Evolutionary conservation across 2,797 vertebrate species (phyloP), one percentile per base, ranked within the genome.

Genomic region (Phrynocephalus forsythii): DNA sequence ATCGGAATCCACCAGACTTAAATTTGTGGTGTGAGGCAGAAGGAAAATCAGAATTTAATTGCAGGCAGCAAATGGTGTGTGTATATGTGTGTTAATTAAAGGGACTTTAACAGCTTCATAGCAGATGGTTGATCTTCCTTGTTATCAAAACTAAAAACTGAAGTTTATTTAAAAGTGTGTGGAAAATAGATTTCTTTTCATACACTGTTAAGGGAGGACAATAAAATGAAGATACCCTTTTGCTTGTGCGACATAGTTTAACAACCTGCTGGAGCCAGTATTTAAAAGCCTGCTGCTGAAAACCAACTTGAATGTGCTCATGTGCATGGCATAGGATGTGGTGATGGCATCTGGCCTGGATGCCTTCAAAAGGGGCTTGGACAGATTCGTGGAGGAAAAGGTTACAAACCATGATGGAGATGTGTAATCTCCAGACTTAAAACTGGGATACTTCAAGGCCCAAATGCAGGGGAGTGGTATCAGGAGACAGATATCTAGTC

Each of bases 21-120:
- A 44, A 82, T 87, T 83, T 83, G 82, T 87, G 15, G 63, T 80
- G 60, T 69, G 44, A 76, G 22, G 48, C 79, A 83, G 83, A 79
- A 87, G 44, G 76, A 83, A 79, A 85, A 86, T 82, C 75, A 82
- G 50, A 75, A 77, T 76, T 87, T 84, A 86, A 81, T 48, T 83
- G 48, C 77, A 86, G 44, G 28, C 73, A 68, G 69, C 44, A 78
- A 89, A 50, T 6, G 50, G 30, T 85, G 38, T 56, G 68, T 82
- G 56, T 73, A 48, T 73, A 18, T 52, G 88, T 84, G 73, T 76
- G 60, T 52, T 84, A 81, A 88, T 77, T 84, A 84, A 91, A 85
- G 80, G 77, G 78, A 84, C 77, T 77, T 69, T 78, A 83, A 44
- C 83, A 69, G 77, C 69, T 89, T 76, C 60, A 83, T 63, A 91